These are phyloP conservation scores for Tychaedon coryphoeus DNA, from an alignment of 2,113 vertebrate species.

Conservation along the genomic window DNA sequence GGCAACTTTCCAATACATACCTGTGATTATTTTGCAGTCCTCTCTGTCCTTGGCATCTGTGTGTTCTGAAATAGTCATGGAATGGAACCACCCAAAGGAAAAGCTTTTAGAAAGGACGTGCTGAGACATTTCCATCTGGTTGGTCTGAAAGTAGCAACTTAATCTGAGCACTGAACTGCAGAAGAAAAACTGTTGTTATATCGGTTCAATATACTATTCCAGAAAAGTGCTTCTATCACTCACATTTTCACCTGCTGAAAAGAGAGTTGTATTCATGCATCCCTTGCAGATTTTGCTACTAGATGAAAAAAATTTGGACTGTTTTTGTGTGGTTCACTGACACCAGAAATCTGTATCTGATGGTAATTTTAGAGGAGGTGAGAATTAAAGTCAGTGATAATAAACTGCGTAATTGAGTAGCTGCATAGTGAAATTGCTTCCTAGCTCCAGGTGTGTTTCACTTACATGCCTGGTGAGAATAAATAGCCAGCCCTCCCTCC, in stretches of 20 bases:
- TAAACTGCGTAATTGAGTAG: neutral
- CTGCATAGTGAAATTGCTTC: neutral
- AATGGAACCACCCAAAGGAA: neutral
- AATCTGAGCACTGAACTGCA: neutral
- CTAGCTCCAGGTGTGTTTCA: neutral
- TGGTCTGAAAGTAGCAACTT: neutral
- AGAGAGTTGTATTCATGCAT: neutral
- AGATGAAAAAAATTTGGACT: neutral
- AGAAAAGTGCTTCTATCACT: neutral
- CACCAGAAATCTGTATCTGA: neutral
- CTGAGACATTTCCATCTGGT: neutral
- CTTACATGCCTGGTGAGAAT: neutral
- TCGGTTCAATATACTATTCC: neutral
- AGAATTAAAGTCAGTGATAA: neutral
- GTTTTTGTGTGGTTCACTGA: neutral
- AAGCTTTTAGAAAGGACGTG: neutral
- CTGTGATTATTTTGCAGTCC: neutral
- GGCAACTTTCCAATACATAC: neutral
- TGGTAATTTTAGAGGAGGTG: neutral
- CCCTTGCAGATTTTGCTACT: neutral
- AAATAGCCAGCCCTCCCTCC: neutral
- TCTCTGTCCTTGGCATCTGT: neutral
- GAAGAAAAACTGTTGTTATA: neutral
- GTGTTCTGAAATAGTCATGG: neutral
- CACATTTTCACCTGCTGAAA: neutral